A percentile compares a stretch with the other conserved stretches of the same genome.
These are phyloP conservation scores for Diuraphis noxia DNA, from an alignment of 1,140 invertebrate species.

Conservation along the genomic window DNA sequence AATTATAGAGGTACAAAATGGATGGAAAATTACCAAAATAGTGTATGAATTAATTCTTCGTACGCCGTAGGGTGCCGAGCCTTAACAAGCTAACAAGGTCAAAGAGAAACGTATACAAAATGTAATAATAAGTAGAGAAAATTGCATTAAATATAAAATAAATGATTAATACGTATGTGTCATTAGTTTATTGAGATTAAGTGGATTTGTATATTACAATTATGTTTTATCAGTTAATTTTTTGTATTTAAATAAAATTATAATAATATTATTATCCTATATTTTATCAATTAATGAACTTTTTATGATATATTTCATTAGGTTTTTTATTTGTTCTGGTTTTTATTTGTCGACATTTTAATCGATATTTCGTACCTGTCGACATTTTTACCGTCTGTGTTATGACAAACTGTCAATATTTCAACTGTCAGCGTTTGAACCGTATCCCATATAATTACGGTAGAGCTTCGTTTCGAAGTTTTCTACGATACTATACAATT, in stretches of 20 bases:
- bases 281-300: neutral
- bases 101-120: neutral
- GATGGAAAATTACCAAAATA: neutral
- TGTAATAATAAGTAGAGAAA: neutral
- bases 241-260: neutral
- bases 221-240: neutral
- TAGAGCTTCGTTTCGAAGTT: neutral
- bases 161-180: neutral
- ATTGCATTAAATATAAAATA: neutral
- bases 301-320: neutral
- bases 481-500: neutral
- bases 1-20: neutral
- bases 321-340: neutral
- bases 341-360: neutral
- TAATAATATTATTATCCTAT: neutral
- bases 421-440: neutral
- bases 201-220: neutral
- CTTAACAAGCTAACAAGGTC: neutral
- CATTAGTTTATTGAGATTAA: neutral
- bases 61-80: neutral
- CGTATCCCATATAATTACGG: neutral
- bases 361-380: neutral
- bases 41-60: neutral
- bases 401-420: conserved; percentile 8
- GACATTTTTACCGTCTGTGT: neutral